Base-by-base conservation (phyloP, 2,888 invertebrate genomes). In the Heliothis peltigera region DNA sequence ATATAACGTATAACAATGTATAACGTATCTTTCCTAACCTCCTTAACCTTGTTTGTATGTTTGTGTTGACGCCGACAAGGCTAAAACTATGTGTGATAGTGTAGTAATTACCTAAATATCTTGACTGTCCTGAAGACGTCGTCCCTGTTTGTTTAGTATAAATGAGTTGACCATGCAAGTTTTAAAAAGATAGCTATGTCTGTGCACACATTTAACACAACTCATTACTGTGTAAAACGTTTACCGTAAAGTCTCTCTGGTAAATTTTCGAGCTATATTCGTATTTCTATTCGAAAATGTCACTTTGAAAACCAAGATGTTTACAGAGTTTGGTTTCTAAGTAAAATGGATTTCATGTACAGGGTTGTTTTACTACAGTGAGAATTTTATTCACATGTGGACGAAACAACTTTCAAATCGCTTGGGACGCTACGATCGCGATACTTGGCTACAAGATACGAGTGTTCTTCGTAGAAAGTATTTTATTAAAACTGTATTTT, bases 311-410 rank as follows among this genome's bases (percentile, higher is more conserved):
- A 39, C 71, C 71, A 39, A 72, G 79, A 76, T 78, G 77, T 71
- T 79, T 69, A 39, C 49, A 55, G 48, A 78, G 54, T 58, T 59
- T 52, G 39, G 35, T 47, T 32, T 43, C 49, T 63, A 56, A 62
- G 25, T 28, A 42, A 51, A 64, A 66, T 43, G 49, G 47, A n/a
- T 66, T 64, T 25, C 65, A 39, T 69, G 22, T 61, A 64, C 52
- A 52, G 52, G 25, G 48, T 10, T 43, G 35, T 64, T 60, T 69
- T 56, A 64, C 59, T 62, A 46, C 55, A 65, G 48, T 49, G 70
- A 65, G 70, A 77, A 77, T 77, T 82, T 82, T 65, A 70, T 72
- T 65, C 44, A 69, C 64, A 64, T 56, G 51, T 54, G 57, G 51
- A 64, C 49, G 64, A 64, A 65, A 65, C 59, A 69, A 64, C 44